phyloP scores from a whole-genome alignment of 1,140 invertebrate genomes.

The Solenopsis fugax region DNA sequence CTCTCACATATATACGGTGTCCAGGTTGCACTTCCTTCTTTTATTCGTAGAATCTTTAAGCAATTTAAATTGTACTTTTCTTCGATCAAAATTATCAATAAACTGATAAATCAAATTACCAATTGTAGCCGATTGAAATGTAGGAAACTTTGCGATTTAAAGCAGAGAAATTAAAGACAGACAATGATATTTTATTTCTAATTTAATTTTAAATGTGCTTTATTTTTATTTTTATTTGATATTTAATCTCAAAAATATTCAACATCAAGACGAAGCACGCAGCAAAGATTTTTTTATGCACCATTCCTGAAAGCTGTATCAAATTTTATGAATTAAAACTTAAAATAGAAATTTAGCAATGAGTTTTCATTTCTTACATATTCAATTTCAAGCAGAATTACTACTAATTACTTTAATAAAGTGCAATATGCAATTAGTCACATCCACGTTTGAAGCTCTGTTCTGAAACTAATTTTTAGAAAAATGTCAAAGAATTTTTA shows the following conservation, averaged over 20 bases:
- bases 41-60: not conserved
- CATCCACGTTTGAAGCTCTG: not conserved
- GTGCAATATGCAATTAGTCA: not conserved
- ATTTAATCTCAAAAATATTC: not conserved
- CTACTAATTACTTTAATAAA: too few species aligned
- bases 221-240: not conserved
- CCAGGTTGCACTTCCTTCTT: slow-evolving; percentile 3
- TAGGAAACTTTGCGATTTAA: not conserved
- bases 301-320: not conserved
- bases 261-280: not conserved
- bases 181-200: not conserved
- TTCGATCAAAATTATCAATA: not conserved
- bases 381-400: not conserved
- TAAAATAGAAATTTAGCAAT: not conserved
- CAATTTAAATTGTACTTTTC: not conserved
- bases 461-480: not conserved
- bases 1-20: slow-evolving; percentile 31
- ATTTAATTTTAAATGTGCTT: not conserved
- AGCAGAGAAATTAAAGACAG: not conserved
- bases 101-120: not conserved
- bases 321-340: not conserved
- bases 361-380: not conserved
- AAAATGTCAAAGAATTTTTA: not conserved
- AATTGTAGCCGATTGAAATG: not conserved
- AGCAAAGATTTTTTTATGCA: not conserved